Conservation (phyloP, 2,113 vertebrate species). For the Dolichallabes microphthalmus region DNA sequence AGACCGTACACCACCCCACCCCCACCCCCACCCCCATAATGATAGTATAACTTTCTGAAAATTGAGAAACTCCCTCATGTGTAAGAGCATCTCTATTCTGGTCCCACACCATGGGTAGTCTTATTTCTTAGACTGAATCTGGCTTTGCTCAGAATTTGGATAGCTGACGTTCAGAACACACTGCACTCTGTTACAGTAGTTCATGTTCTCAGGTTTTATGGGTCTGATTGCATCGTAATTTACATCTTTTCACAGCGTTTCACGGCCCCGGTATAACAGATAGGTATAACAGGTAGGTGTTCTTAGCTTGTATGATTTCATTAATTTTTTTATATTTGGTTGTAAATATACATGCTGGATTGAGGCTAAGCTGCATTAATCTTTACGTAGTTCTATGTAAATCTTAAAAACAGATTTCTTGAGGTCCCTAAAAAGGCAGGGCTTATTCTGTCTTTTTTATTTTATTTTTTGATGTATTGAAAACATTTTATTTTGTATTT, state of each 20-base stretch:
- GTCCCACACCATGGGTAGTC: not conserved
- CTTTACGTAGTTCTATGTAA: not conserved
- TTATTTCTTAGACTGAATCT: constrained; percentile 1
- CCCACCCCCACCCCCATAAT: not conserved
- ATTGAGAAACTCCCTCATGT: not conserved
- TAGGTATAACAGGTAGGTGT: not conserved
- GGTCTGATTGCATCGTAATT: not conserved
- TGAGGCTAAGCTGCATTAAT: not conserved
- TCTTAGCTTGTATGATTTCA: not conserved
- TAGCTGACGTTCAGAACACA: not conserved
- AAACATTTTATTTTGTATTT: constrained; percentile 1
- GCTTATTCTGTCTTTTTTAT: not conserved
- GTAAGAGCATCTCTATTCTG: not conserved
- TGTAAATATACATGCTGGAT: not conserved
- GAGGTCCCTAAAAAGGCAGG: not conserved
- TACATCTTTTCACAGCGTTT: not conserved
- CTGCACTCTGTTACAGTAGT: not conserved
- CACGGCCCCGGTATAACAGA: not conserved
- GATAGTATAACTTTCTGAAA: not conserved
- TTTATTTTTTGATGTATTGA: not conserved
- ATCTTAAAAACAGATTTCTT: not conserved
- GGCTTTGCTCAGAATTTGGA: not conserved
- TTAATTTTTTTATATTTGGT: not conserved
- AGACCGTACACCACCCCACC: too few relatives aligned
- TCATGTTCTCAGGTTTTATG: not conserved